Base-by-base conservation (phyloP, 2,797 vertebrate genomes). In the Sternotherus odoratus region DNA sequence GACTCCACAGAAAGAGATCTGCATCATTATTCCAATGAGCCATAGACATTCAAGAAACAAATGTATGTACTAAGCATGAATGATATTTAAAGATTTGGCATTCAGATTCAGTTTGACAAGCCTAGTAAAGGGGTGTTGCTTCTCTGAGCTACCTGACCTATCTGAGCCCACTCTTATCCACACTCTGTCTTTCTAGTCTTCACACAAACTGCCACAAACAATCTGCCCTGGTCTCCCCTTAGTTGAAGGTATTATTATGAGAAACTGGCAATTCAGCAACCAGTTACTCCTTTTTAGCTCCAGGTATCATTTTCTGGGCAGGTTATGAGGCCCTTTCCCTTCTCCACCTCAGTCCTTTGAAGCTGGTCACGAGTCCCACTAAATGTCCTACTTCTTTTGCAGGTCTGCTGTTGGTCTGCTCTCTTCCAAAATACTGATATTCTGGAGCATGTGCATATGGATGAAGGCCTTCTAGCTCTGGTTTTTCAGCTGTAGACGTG, bases 21-120 rank as follows among this genome's bases (percentile, higher is more conserved):
- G 94, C 39, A 82, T 77, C 94, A 36, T 86, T 75, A 86, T 86
- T 90, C 91, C 83, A 87, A 24, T 90, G 81, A 94, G 87, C 54
- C 49, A 85, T 0, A 90, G 79, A 86, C 89, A 72, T 85, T 81
- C 92, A 1, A 21, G 63, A 92, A 81, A 87, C 30, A 8, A 26
- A 16, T 74, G 79, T 43, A 79, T 77, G 10, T 36, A 15, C 43
- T 85, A 90, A 89, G 57, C 66, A 89, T 16, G 78, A 50, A 0
- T 86, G 39, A 92, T 89, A 54, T 43, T 49, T 63, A 90, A 19
- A 95, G 79, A 79, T 72, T 83, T 0, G 0, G 21, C 43, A 39
- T 24, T 57, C 15, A 57, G 66, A 66, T 77, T 84, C 30, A 77
- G 63, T 84, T 93, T 86, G 36, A 56, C 86, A 86, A 90, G 57